Evolutionary conservation across 2,113 vertebrate species (phyloP).

Genomic region (Hirundichthys speculiger): DNA sequence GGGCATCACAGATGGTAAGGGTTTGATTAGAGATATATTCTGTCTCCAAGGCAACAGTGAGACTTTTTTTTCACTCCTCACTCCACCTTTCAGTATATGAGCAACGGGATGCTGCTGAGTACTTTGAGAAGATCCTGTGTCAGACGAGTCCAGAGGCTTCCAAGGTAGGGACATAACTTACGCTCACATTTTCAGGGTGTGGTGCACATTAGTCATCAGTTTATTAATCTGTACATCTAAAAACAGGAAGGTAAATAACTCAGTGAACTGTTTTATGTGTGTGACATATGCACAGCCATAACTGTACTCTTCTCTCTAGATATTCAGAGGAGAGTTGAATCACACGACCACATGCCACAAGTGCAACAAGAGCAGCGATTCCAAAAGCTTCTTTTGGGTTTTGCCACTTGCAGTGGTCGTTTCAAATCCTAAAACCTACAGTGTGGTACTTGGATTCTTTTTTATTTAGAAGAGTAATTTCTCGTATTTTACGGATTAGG

Average conservation of each 20-base stretch:
- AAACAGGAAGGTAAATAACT: not conserved
- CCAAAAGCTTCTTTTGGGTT: conserved; percentile 53
- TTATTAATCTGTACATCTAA: no score
- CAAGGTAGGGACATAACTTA: conserved; percentile 39
- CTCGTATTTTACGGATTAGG: not conserved
- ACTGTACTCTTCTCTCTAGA: conserved; percentile 1
- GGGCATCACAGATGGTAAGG: conserved; percentile 60
- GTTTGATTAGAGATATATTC: not conserved
- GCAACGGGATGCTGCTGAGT: conserved; percentile 78
- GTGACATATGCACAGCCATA: not conserved
- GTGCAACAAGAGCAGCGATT: not conserved
- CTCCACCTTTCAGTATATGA: conserved; percentile 51
- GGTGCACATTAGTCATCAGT: not conserved
- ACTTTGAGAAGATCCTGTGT: conserved; percentile 74
- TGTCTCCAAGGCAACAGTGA: not conserved
- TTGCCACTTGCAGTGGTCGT: conserved; percentile 59
- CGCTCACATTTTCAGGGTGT: not conserved
- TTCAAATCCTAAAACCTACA: conserved; percentile 4
- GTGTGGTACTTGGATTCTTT: conserved; percentile 49
- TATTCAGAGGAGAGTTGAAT: conserved; percentile 57
- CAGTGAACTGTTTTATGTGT: no score
- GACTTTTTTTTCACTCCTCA: not conserved
- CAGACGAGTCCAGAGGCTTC: conserved; percentile 33
- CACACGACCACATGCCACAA: conserved; percentile 31
- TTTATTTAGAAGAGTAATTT: not conserved